Evolutionary conservation across 2,113 vertebrate species (phyloP).

Genomic region (Garra rufa): DNA sequence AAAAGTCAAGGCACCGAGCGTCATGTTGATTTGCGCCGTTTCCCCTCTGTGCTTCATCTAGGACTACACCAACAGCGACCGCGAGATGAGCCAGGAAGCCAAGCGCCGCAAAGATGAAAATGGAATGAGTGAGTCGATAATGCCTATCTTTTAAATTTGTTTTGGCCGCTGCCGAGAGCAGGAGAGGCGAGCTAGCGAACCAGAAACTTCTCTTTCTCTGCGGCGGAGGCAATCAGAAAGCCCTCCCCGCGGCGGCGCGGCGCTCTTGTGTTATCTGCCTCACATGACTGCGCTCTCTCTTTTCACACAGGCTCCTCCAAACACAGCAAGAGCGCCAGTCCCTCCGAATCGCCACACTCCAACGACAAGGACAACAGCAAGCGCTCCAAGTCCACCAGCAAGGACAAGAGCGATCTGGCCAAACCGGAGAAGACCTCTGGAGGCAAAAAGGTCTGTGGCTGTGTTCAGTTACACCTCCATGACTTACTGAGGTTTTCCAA

Average conservation of each 20-base stretch:
- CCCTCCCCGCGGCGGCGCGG: constrained; percentile 4
- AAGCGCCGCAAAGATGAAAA: constrained; percentile 91
- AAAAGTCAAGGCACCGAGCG: not conserved
- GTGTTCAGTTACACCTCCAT: not conserved
- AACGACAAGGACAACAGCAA: constrained; percentile 94
- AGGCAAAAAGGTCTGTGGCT: constrained; percentile 86
- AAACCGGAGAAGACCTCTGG: constrained; percentile 92
- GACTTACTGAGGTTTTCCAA: not conserved
- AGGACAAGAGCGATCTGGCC: constrained; percentile 92
- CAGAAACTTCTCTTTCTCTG: constrained; percentile 57
- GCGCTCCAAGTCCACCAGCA: constrained; percentile 92
- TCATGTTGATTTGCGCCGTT: not conserved
- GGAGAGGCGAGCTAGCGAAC: constrained; percentile 56
- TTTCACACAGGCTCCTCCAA: constrained; percentile 84
- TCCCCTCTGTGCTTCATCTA: constrained; percentile 56
- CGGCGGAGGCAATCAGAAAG: constrained; percentile 67
- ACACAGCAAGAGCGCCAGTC: constrained; percentile 93
- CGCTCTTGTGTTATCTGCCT: constrained; percentile 22
- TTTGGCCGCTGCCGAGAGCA: constrained; percentile 48
- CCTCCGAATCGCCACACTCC: constrained; percentile 89
- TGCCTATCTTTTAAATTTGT: constrained; percentile 64
- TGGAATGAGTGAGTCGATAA: constrained; percentile 83
- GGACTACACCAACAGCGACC: constrained; percentile 89
- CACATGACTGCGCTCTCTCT: constrained; percentile 23
- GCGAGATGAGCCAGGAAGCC: constrained; percentile 83